A percentile compares a stretch with the other conserved stretches of the same genome.
Evolutionary conservation across 2,113 vertebrate species (phyloP).

Genomic region (Hyla sarda): DNA sequence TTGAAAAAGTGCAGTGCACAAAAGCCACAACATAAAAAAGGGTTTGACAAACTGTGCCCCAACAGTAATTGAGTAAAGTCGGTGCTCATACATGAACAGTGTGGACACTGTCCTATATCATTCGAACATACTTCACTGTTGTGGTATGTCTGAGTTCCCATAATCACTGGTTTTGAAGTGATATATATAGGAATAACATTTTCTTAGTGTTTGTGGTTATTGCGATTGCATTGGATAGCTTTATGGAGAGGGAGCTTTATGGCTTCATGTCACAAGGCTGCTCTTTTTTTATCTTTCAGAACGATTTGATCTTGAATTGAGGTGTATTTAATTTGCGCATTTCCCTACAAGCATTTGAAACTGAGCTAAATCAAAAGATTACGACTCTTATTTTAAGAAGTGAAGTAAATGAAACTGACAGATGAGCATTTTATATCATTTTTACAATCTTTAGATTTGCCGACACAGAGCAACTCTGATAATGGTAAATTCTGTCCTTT

Average conservation of each 20-base stretch:
- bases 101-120: too few relatives aligned
- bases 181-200: not conserved
- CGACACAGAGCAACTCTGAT: not conserved
- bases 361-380: not conserved
- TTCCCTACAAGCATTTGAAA: not conserved
- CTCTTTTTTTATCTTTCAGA: not conserved
- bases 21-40: too few relatives aligned
- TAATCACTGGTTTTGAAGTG: too few relatives aligned
- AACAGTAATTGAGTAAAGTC: too few relatives aligned
- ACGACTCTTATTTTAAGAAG: slow-evolving; percentile 7
- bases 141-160: too few relatives aligned
- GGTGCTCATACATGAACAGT: too few relatives aligned
- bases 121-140: too few relatives aligned
- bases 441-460: not conserved
- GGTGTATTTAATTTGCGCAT: not conserved
- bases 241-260: not conserved
- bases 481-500: not conserved
- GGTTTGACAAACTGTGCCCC: too few relatives aligned
- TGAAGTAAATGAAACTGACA: not conserved
- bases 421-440: slow-evolving; percentile 2
- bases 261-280: not conserved
- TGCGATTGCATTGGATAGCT: not conserved
- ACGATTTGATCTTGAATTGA: not conserved
- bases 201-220: not conserved
- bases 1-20: too few relatives aligned